Conservation (phyloP, 2,797 vertebrate genomes). For the Amblyopsis hoosieri region DNA sequence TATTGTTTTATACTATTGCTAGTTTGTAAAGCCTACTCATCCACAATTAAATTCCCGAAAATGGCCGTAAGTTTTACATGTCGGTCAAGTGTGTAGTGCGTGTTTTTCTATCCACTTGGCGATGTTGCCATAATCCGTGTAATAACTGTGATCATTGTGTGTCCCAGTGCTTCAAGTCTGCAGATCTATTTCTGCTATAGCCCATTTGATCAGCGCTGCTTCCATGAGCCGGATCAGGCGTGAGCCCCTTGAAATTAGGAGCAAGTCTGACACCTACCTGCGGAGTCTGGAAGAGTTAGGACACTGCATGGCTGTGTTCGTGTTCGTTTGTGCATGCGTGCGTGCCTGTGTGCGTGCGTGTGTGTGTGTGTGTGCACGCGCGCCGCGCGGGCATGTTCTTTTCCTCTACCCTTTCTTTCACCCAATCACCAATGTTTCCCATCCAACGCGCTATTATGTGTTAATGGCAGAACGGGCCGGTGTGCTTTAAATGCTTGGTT, state of each 20-base stretch:
- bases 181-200: slow-evolving; percentile 36
- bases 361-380: slow-evolving; percentile 20
- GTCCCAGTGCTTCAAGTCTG: slow-evolving; percentile 50
- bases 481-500: slow-evolving; percentile 75
- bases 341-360: slow-evolving; percentile 16
- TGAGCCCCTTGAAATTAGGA: slow-evolving; percentile 82
- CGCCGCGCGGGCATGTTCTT: slow-evolving; percentile 28
- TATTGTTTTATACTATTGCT: neutral
- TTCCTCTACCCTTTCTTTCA: slow-evolving; percentile 36
- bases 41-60: neutral
- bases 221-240: slow-evolving; percentile 67
- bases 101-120: slow-evolving; percentile 32
- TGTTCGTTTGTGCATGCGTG: slow-evolving; percentile 1
- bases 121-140: slow-evolving; percentile 60
- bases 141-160: slow-evolving; percentile 64
- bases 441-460: slow-evolving; percentile 71
- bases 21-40: neutral
- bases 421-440: slow-evolving; percentile 64
- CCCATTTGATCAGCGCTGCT: slow-evolving; percentile 64
- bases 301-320: slow-evolving; percentile 34
- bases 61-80: slow-evolving; percentile 2
- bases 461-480: slow-evolving; percentile 76
- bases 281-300: slow-evolving; percentile 84
- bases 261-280: slow-evolving; percentile 99
- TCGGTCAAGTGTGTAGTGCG: slow-evolving; percentile 18